Evolutionary conservation across 2,113 vertebrate genomes (phyloP).

Genomic region (Planiliza haematocheilus): DNA sequence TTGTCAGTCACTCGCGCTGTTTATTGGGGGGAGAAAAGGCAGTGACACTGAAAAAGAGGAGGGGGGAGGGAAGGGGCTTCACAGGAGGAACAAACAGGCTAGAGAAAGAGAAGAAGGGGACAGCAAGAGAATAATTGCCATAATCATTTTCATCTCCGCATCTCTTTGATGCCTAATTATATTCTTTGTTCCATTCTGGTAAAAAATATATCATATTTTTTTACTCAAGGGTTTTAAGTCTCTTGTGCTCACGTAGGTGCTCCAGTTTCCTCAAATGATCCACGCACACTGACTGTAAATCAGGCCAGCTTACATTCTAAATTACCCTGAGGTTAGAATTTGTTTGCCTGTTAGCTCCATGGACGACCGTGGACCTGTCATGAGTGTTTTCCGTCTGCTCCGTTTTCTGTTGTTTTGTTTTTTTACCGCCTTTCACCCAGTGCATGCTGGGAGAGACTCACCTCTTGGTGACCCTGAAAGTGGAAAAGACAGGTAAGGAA

Average conservation of each 20-base stretch:
- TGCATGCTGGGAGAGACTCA: conserved; percentile 31
- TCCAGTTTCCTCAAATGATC: not conserved
- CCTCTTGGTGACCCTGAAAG: conserved; percentile 24
- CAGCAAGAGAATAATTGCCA: not conserved
- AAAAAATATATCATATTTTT: not conserved
- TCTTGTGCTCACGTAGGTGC: not conserved
- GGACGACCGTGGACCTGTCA: conserved; percentile 13
- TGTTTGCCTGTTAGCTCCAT: conserved; percentile 1
- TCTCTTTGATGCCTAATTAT: too few species aligned
- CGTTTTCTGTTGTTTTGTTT: not conserved
- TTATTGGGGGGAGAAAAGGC: not conserved
- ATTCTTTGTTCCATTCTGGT: not conserved
- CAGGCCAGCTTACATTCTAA: not conserved
- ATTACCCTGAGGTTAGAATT: not conserved
- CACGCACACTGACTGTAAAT: not conserved
- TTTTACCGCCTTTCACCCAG: not conserved
- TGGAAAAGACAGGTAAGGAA: not conserved
- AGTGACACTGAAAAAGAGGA: too few species aligned
- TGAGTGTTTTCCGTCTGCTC: not conserved
- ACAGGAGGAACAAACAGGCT: not conserved
- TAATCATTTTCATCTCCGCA: conserved; percentile 8
- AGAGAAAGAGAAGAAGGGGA: not conserved
- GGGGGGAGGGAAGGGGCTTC: not conserved
- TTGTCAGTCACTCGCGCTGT: conserved; percentile 19
- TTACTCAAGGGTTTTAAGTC: not conserved